Base-by-base conservation (phyloP, 92 coral and sea anemone genomes). In the Porites evermanni region DNA sequence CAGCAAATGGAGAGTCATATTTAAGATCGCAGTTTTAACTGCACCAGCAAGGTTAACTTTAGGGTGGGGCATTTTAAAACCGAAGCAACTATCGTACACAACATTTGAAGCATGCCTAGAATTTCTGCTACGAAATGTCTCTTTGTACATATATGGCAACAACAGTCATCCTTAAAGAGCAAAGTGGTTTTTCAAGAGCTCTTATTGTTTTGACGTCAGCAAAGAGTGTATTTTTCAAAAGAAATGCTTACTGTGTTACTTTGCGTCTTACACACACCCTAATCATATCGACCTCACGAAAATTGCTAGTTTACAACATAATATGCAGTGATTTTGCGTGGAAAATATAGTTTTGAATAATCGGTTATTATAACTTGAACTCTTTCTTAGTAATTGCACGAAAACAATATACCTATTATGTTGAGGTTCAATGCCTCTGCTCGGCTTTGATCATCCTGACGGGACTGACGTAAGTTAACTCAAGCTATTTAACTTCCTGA, bases 111-210 rank as follows among this genome's bases (percentile, higher is more conserved):
- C 18, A 51, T 73, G 26, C 56, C 19, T 50, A 51, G 26, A 73
- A 73, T 73, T 14, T 63, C 20, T 63, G n/a, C 8, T 11, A 47
- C 52, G 78, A 2, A n/a, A 47, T 19, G 54, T 32, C 47, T 17
- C 23, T 71, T 44, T 71, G 61, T 16, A 73, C 14, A 18, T 12
- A 21, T 8, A 3, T 38, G 47, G 47, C 6, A 38, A 38, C 47
- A 2, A 38, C 47, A 38, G 17, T 23, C 72, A 67, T 23, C 47
- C 13, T 1, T 67, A 4, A 67, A 67, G 12, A 14, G 13, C 51
- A 67, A 14, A 16, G 54, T 19, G n/a, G 64, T 21, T 74, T 74
- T 51, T 74, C 64, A 53, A 74, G 78, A 19, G 78, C 78, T 16
- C 51, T 72, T 63, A 63, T 68, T 26, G 29, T 70, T 70, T 53